Evolutionary conservation across 2,888 invertebrate species (phyloP).

Genomic region (Caprella mutica): DNA sequence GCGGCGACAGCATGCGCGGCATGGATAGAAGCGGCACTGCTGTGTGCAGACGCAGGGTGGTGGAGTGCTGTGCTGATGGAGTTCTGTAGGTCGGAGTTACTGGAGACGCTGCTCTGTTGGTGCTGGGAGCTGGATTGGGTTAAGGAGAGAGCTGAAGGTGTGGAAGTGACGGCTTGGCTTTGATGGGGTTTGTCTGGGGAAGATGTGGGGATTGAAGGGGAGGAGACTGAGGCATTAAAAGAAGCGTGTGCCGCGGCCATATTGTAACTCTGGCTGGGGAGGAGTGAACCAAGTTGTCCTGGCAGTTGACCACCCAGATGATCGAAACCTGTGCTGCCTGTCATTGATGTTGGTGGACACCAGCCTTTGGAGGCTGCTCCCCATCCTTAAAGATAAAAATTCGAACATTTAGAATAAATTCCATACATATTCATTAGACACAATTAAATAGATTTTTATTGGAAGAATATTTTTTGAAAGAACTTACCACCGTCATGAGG

Average conservation of each 20-base stretch:
- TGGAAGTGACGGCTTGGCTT: slow-evolving; percentile 11
- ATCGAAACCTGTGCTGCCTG: slow-evolving; percentile 13
- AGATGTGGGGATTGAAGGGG: slow-evolving; percentile 5
- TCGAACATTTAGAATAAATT: too few species aligned
- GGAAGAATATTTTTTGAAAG: too few species aligned
- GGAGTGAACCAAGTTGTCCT: slow-evolving; percentile 10
- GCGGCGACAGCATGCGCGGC: slow-evolving; percentile 10
- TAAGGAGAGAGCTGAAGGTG: neutral
- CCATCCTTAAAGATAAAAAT: too few species aligned
- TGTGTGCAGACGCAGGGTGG: too few species aligned
- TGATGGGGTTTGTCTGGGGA: neutral
- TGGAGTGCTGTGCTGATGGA: neutral
- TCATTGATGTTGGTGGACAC: neutral
- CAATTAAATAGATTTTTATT: too few species aligned
- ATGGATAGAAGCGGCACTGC: slow-evolving; percentile 8
- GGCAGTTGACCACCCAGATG: slow-evolving; percentile 22
- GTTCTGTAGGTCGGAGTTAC: neutral
- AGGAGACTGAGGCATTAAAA: slow-evolving; percentile 1
- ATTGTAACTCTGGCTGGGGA: slow-evolving; percentile 25
- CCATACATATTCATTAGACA: too few species aligned
- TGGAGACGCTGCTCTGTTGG: neutral
- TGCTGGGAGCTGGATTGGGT: neutral
- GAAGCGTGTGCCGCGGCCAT: slow-evolving; percentile 18
- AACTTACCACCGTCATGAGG: slow-evolving; percentile 9
- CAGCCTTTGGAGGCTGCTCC: neutral